Base-by-base conservation (phyloP, 1,140 invertebrate genomes). In the Kradibia gibbosae region DNA sequence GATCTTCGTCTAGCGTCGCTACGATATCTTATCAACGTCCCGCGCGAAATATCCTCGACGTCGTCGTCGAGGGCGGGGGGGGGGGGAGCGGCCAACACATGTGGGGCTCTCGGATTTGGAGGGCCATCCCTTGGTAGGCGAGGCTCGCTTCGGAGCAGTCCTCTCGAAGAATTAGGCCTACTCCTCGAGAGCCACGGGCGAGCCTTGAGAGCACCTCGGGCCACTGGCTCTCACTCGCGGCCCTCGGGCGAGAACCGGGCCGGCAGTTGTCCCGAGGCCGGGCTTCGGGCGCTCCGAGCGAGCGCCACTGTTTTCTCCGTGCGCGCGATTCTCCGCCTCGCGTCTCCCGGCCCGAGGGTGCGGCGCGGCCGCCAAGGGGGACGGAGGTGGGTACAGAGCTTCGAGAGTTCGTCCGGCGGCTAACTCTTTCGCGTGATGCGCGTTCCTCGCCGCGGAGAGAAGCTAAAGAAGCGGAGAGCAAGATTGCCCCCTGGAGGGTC, bases 401-500 rank as follows among this genome's bases (percentile, higher is more conserved):
- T 75, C 72, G 57, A 76, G 70, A 57, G 50, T 74, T 80, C 73
- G 78, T 57, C 70, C 78, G 71, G 78, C 74, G 62, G 45, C 39
- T 71, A 50, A 65, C 45, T 81, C 83, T n/a, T n/a, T 85, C 72
- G 15, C 62, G 48, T 13, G 39, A 48, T 48, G 70, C 70, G 62
- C 50, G 67, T 75, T 70, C 48, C 82, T 72, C 78, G 82, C 48
- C 57, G 79, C 31, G 48, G 60, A 67, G 67, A 72, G 60, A 65
- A 60, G 50, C 57, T 50, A 39, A 39, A 31, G 73, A 76, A 67
- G 34, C 48, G 42, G 62, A 71, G 74, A 77, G 80, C 77, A 36
- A 77, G 80, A 81, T 80, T 82, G 80, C 74, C 53, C 82, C 86
- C 85, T 85, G 79, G 86, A 88, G 89, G 90, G 90, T 91, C 90